Base-by-base conservation (phyloP, 2,113 vertebrate genomes). In the Atractosteus spatula region DNA sequence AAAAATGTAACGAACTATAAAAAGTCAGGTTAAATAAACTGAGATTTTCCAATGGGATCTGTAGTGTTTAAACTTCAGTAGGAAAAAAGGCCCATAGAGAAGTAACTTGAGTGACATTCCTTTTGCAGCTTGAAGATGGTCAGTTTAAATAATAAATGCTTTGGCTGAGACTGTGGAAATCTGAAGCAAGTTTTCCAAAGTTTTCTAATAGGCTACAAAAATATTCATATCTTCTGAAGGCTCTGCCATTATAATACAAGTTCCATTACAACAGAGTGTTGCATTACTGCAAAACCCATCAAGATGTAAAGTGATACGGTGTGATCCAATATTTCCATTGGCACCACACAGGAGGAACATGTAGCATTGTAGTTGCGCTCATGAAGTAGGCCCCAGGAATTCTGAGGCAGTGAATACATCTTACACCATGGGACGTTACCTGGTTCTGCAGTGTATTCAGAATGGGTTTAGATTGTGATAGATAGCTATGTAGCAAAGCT, bases 251-350 rank as follows among this genome's bases (percentile, higher is more conserved):
- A 71, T 8, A 66, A 83, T 76, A 73, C 75, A 77, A 81, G 78
- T 86, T 86, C 84, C 83, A 83, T 87, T 85, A 84, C 83, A 80
- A 77, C 80, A 81, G 70, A 78, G 74, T 29, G 29, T 3, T 75
- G 78, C 82, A 80, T 80, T 77, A 79, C 82, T 86, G 82, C 84
- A 78, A 85, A 86, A 84, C 7, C 74, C 84, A 85, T 86, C 78
- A 81, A 83, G 66, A 80, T 80, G 84, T 84, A 87, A 88, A 74
- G 76, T 72, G 82, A 88, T 83, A 81, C 56, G 77, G 8, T 55
- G 69, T 87, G 86, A 87, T 84, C 78, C 63, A 76, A 80, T 80
- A 75, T 89, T 89, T 89, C 87, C 87, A 88, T 79, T 84, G 83
- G 76, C 74, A 74, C 81, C 72, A 71, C 72, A 74, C 59, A 77